Evolutionary conservation across 1,140 invertebrate genomes (phyloP), one percentile per base, ranked within the genome.

Genomic region (Lerema accius): DNA sequence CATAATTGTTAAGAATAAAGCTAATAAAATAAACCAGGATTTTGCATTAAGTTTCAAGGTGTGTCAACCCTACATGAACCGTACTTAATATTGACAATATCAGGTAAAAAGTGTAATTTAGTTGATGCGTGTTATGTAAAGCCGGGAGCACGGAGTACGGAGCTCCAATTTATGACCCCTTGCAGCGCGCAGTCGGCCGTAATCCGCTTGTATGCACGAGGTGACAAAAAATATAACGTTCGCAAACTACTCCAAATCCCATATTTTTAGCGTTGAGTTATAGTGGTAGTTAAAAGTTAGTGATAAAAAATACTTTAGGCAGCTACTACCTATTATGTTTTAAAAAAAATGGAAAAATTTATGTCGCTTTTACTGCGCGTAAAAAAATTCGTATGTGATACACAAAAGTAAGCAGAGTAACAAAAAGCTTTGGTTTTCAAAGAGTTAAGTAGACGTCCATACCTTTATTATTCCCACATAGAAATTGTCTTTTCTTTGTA

Each of bases 91-190:
- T 56, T 56, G 53, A 56, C 53, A 56, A 56, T 56, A 32, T 16
- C 23, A 43, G 51, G 51, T 56, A 56, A 56, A 56, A 55, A 55
- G 23, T 55, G 39, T 43, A 55, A 55, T 55, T 55, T 55, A 42
- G 37, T 17, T 9, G 51, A 11, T 28, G 51, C 39, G 39, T 11
- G 28, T 55, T 42, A 43, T 28, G 51, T 43, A 42, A 28, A 28
- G 51, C 51, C 28, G 51, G n/a, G n/a, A n/a, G n/a, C n/a, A n/a
- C n/a, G n/a, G n/a, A n/a, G n/a, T n/a, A n/a, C n/a, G n/a, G 39
- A 39, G 23, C 39, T 13, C 40, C 39, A 43, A 56, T 56, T 56
- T 56, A 56, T 16, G 39, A 23, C 13, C 23, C 16, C n/a, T n/a
- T n/a, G n/a, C n/a, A n/a, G n/a, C 11, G 37, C 43, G 51, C 51